Base-by-base conservation (phyloP, 2,888 invertebrate species). In the Carabus problematicus region DNA sequence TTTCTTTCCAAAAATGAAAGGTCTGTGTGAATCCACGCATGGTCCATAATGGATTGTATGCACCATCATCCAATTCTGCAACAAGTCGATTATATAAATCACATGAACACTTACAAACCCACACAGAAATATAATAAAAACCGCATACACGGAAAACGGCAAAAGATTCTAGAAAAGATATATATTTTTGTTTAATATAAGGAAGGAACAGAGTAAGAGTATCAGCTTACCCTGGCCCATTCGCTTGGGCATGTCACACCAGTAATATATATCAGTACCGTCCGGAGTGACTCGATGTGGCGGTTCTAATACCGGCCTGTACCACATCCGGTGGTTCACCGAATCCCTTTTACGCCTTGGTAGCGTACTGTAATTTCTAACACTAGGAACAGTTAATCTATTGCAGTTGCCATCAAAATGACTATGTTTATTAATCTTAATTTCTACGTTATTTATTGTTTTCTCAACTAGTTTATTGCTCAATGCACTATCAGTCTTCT, bases 1-100 rank as follows among this genome's bases (percentile, higher is more conserved):
- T 94, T 83, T 98, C 98, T 84, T 97, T 96, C 93, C 98, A 97
- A 85, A 97, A 95, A 83, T 97, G 97, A 87, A 97, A 98, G n/a
- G 97, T 96, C 84, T 98, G 98, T 58, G 97, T 94, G 84, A 97
- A 97, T 62, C 97, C 97, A 75, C 93, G 88, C 90, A 94, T 92
- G 61, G 94, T 94, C 97, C 97, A 97, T 76, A 96, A 84, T 62
- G 95, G 95, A 84, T 95, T 95, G 82, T 94, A 95, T 64, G 93
- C 93, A 72, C 95, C 95, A 83, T 95, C 96, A 83, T 96, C 96
- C 78, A 97, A 84, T 84, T 97, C 97, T 97, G 85, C 55, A 82
- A 80, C 63, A 73, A 73, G 29, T 29, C 29, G 29, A 29, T 29
- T 29, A 29, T 29, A 29, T 29, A 6, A 29, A 29, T 29, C 29